Base-by-base conservation (phyloP, 2,797 vertebrate genomes). In the Xenops minutus region DNA sequence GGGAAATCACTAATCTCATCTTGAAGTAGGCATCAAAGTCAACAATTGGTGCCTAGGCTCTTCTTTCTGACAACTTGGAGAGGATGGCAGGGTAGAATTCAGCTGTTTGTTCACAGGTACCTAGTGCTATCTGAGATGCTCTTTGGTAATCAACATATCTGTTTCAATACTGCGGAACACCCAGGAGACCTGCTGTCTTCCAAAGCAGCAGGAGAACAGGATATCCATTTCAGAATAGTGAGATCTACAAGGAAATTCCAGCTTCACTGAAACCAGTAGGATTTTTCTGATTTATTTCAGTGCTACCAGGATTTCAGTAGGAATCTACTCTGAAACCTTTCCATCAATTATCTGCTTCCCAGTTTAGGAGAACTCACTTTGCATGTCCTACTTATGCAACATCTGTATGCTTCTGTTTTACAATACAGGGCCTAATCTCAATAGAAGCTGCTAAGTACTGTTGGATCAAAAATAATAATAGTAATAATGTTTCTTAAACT, bases 401-500 rank as follows among this genome's bases (percentile, higher is more conserved):
- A 71, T 36, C 69, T 80, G 22, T 51, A 46, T n/a, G 7, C 21
- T 64, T 63, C 39, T 61, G 32, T 24, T 90, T 62, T 58, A 39
- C 54, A 76, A 71, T 21, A 67, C 7, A 48, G 27, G 54, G n/a
- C 4, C 56, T 88, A 46, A 69, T 39, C 16, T n/a, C 81, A 49
- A 43, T 11, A 91, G 71, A 78, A 85, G n/a, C n/a, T 37, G 13
- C n/a, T 81, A 75, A 74, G 14, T 62, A 82, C 26, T 36, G 19
- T 24, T 41, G 52, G 32, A 87, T 72, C 6, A 85, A 84, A 67
- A 68, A 66, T n/a, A 62, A 39, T 23, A 76, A 77, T 6, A 80
- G 14, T 26, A 81, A 29, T 54, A 85, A 54, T 43, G 22, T 75
- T 74, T 85, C 56, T 88, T 92, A 72, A 63, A 96, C 98, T 97